phyloP scores from a whole-genome alignment of 2,888 invertebrate species.

The Erebia ligea region DNA sequence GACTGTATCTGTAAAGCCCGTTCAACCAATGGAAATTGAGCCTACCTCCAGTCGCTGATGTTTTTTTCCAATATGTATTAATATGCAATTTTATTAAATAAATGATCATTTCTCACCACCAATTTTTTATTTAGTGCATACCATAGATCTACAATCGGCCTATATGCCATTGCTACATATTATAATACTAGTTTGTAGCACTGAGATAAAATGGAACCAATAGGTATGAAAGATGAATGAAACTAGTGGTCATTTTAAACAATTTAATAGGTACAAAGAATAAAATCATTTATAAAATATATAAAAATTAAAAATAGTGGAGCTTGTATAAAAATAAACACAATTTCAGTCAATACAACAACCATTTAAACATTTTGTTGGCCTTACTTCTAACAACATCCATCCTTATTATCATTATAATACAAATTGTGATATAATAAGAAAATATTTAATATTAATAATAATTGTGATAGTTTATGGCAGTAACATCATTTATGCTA shows the following conservation, averaged over 20 bases:
- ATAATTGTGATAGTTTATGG: constrained; percentile 18
- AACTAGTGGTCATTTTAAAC: not conserved
- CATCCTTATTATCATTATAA: not conserved
- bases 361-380: not conserved
- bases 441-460: not conserved
- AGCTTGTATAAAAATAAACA: not conserved
- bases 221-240: not conserved
- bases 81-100: constrained; percentile 14
- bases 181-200: too few relatives aligned
- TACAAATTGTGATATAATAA: constrained; percentile 14
- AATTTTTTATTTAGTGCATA: not conserved
- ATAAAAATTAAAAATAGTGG: not conserved
- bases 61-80: constrained; percentile 45
- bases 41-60: constrained; percentile 51
- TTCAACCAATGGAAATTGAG: constrained; percentile 73
- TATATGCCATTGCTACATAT: too few relatives aligned
- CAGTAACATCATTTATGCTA: too few relatives aligned
- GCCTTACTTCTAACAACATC: not conserved
- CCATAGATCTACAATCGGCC: too few relatives aligned
- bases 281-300: not conserved
- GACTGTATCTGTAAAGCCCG: constrained; percentile 69
- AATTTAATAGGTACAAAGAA: not conserved
- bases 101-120: not conserved
- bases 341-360: constrained; percentile 5
- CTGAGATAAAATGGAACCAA: too few relatives aligned